A percentile compares a stretch with the other conserved stretches of the same genome.
These are phyloP conservation scores for Orbicella faveolata DNA, from an alignment of 64 coral and sea anemone species.

Conservation along the genomic window DNA sequence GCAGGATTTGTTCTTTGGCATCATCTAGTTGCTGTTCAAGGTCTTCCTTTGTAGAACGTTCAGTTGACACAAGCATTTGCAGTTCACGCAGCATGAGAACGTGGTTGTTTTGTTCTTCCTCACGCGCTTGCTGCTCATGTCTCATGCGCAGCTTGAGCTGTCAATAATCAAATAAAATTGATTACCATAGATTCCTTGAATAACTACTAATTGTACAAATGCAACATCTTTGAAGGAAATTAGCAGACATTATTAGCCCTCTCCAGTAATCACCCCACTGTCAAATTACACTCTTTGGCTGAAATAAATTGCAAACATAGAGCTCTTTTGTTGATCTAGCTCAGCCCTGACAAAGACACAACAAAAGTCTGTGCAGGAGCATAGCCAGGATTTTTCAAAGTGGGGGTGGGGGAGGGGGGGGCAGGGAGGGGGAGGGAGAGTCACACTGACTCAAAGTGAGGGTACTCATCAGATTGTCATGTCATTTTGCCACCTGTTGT, in stretches of 20 bases:
- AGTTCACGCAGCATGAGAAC: constrained; percentile 88
- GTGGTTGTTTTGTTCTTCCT: constrained; percentile 96
- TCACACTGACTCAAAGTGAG: background rate
- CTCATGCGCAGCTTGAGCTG: constrained; percentile 78
- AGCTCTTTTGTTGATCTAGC: background rate
- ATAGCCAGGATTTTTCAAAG: too few species aligned
- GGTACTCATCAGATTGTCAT: background rate
- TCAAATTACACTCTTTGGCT: too few species aligned
- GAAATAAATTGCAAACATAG: too few species aligned
- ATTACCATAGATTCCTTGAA: background rate
- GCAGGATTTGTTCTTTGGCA: constrained; percentile 59
- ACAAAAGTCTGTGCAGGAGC: too few species aligned
- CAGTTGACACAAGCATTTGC: constrained; percentile 81
- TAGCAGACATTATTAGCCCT: too few species aligned
- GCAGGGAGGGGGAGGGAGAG: too few species aligned
- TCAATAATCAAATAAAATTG: background rate
- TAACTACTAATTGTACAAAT: background rate
- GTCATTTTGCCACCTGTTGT: background rate
- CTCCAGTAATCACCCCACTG: too few species aligned
- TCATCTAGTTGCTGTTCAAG: constrained; percentile 91
- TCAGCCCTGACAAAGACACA: background rate
- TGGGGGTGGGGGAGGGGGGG: too few species aligned
- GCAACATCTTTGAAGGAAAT: background rate
- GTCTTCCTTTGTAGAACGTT: constrained; percentile 83
- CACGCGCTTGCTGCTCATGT: constrained; percentile 87